These are phyloP conservation scores for Zaprionus ornatus DNA, from an alignment of 1,140 invertebrate species.

Conservation along the genomic window DNA sequence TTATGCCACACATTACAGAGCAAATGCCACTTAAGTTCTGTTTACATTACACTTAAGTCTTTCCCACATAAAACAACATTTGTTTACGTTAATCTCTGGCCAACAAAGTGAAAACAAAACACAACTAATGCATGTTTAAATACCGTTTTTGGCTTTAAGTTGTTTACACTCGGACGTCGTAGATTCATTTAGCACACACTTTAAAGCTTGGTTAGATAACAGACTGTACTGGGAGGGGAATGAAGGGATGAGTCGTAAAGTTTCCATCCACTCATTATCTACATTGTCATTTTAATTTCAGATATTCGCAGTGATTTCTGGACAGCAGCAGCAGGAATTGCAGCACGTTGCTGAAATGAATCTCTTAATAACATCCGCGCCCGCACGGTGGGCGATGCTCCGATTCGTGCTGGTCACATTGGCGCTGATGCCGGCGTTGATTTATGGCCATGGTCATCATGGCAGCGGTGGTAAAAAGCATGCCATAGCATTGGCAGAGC, in stretches of 20 bases:
- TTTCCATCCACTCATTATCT: constrained; percentile 26
- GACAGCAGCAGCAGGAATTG: background rate
- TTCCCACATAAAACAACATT: constrained; percentile 1
- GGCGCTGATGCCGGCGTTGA: constrained; percentile 45
- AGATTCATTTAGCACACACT: constrained; percentile 12
- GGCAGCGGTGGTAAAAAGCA: constrained; percentile 28
- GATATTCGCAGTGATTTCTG: constrained; percentile 20
- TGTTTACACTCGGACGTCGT: constrained; percentile 2
- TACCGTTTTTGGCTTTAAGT: background rate
- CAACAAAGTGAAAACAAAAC: background rate
- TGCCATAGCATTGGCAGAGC: constrained; percentile 11
- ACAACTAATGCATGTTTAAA: constrained; percentile 2
- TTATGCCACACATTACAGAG: no score
- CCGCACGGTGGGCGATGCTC: constrained; percentile 25
- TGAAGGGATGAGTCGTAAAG: background rate
- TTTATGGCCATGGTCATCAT: constrained; percentile 48
- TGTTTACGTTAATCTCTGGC: background rate
- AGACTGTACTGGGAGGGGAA: no score
- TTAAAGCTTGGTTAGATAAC: constrained; percentile 8
- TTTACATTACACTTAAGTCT: background rate
- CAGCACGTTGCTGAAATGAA: constrained; percentile 40
- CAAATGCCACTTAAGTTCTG: background rate
- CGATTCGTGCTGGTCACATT: constrained; percentile 42
- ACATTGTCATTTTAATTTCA: constrained; percentile 31
- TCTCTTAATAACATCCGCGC: constrained; percentile 38